These are phyloP conservation scores for Cephalopterus ornatus DNA, from an alignment of 2,113 vertebrate species.

Conservation along the genomic window DNA sequence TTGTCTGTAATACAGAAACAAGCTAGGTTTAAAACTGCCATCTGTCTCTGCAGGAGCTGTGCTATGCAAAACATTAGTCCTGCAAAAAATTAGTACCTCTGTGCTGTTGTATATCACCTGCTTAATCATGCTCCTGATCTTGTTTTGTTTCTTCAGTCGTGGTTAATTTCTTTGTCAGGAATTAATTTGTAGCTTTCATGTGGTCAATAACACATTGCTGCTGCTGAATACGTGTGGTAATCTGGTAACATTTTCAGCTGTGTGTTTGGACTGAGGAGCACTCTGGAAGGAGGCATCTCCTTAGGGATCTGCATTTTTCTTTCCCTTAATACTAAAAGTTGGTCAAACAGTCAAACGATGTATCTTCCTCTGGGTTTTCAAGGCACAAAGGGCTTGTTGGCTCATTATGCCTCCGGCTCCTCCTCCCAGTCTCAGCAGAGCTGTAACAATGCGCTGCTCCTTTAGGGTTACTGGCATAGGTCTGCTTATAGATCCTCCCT, in stretches of 20 bases:
- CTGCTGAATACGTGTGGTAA: background rate
- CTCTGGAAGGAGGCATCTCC: background rate
- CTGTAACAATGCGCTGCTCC: background rate
- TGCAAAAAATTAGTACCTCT: background rate
- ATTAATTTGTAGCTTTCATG: background rate
- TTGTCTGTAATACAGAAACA: background rate
- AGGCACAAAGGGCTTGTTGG: background rate
- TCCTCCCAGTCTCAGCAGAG: background rate
- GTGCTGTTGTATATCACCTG: background rate
- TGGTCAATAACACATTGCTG: background rate
- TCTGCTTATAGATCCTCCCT: background rate
- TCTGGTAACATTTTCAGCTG: background rate
- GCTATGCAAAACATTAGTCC: background rate
- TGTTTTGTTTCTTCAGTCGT: background rate
- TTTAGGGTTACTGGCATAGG: background rate
- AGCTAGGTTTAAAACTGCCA: background rate
- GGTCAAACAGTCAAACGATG: background rate
- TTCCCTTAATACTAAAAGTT: background rate
- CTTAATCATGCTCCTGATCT: background rate
- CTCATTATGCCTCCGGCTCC: background rate
- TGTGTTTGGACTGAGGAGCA: background rate
- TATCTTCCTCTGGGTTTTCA: background rate
- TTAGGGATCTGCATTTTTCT: background rate
- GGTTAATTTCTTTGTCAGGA: background rate
- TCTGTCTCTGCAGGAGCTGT: background rate